These are phyloP conservation scores for Parelbella ahira DNA, from an alignment of 2,888 invertebrate species.

Conservation along the genomic window DNA sequence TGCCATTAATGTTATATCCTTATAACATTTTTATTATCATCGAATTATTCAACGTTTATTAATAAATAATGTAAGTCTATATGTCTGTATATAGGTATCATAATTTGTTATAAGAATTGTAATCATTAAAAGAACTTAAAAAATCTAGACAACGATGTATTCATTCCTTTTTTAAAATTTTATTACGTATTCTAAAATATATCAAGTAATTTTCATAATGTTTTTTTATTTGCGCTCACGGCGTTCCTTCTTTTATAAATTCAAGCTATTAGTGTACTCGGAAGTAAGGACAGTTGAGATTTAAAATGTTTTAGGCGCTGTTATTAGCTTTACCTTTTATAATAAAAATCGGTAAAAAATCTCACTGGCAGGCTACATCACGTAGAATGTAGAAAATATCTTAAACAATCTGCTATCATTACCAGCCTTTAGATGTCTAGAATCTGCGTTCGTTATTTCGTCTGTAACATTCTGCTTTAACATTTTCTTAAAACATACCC, in stretches of 20 bases:
- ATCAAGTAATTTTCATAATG: constrained; percentile 28
- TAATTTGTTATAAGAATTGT: constrained; percentile 35
- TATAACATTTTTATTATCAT: constrained; percentile 39
- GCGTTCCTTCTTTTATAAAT: not conserved
- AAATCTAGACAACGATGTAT: constrained; percentile 48
- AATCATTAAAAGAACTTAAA: constrained; percentile 30
- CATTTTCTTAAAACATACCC: too few relatives aligned
- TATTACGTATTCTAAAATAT: constrained; percentile 31
- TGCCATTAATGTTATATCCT: constrained; percentile 69
- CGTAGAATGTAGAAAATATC: too few relatives aligned
- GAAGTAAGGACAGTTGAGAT: too few relatives aligned
- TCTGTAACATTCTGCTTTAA: too few relatives aligned
- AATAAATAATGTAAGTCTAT: constrained; percentile 18
- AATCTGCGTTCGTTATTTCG: too few relatives aligned
- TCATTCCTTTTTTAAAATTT: constrained; percentile 42
- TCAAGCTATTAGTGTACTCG: too few relatives aligned
- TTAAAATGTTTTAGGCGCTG: too few relatives aligned
- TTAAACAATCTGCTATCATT: too few relatives aligned
- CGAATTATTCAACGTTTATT: constrained; percentile 38
- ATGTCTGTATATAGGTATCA: constrained; percentile 28
- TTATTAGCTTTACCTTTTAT: too few relatives aligned
- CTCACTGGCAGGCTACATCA: too few relatives aligned
- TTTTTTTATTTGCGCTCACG: constrained; percentile 26
- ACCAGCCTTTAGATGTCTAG: too few relatives aligned
- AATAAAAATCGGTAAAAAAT: too few relatives aligned